Evolutionary conservation across 2,797 vertebrate species (phyloP).

Genomic region (Periparus ater): DNA sequence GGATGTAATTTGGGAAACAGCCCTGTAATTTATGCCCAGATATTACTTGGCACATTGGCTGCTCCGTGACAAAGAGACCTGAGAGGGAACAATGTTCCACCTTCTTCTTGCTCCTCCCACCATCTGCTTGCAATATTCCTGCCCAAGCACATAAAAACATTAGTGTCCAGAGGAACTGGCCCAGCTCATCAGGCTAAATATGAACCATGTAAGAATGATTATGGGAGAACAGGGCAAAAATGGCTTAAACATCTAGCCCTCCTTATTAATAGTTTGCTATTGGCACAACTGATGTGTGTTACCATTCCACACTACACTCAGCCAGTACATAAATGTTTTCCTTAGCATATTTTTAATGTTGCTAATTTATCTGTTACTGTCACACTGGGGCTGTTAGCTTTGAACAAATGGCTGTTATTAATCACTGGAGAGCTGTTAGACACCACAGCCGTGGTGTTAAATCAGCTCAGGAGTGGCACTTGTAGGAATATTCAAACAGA

Average conservation of each 20-base stretch:
- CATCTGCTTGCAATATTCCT: conserved; percentile 69
- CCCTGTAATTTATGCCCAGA: conserved; percentile 58
- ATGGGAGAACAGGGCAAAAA: conserved; percentile 40
- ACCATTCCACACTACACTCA: conserved; percentile 47
- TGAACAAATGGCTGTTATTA: conserved; percentile 78
- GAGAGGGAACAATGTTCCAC: conserved; percentile 34
- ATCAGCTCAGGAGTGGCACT: conserved; percentile 64
- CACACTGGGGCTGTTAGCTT: conserved; percentile 74
- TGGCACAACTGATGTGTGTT: conserved; percentile 56
- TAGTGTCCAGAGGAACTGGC: conserved; percentile 31
- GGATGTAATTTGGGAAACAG: conserved; percentile 36
- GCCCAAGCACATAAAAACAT: conserved; percentile 46
- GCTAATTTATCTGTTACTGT: conserved; percentile 80
- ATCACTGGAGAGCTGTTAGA: conserved; percentile 72
- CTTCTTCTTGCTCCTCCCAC: conserved; percentile 37
- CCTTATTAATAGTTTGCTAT: conserved; percentile 68
- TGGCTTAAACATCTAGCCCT: conserved; percentile 47
- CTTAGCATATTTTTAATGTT: conserved; percentile 77
- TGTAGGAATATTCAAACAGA: conserved; percentile 51
- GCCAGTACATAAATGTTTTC: conserved; percentile 73
- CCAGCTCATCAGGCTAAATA: conserved; percentile 70
- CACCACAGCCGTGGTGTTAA: conserved; percentile 58
- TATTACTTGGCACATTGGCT: conserved; percentile 42
- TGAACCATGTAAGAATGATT: conserved; percentile 62
- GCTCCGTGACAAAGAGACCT: not conserved